Evolutionary conservation across 2,797 vertebrate genomes (phyloP).

Genomic region (Platyrinchus mystaceus): DNA sequence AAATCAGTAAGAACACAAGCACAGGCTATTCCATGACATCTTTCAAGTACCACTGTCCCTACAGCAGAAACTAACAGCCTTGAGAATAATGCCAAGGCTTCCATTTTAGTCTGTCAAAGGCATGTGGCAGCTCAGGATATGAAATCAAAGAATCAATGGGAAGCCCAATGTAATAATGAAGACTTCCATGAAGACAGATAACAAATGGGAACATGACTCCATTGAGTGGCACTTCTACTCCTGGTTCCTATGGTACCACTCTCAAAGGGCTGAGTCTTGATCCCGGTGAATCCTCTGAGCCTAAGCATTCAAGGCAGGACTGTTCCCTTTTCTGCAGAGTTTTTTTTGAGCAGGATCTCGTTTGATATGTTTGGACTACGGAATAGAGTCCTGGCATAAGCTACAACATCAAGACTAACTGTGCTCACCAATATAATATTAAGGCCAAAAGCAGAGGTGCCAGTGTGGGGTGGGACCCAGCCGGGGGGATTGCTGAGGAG

Average conservation of each 20-base stretch:
- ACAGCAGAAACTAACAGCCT: neutral
- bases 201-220: neutral
- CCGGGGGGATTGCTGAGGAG: neutral
- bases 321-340: neutral
- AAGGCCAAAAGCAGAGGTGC: neutral
- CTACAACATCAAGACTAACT: neutral
- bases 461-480: neutral
- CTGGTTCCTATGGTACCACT: neutral
- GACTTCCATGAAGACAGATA: neutral
- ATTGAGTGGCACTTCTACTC: neutral
- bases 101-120: neutral
- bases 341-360: neutral
- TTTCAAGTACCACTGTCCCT: neutral
- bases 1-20: neutral
- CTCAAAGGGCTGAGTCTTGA: neutral
- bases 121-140: neutral
- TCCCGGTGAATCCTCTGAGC: neutral
- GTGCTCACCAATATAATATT: neutral
- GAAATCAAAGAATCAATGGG: neutral
- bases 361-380: neutral
- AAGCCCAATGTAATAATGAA: neutral
- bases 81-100: neutral
- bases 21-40: neutral
- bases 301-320: neutral
- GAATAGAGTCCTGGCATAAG: neutral